Evolutionary conservation across 64 coral and sea anemone species (phyloP), one percentile per base, ranked within the genome.

Genomic region (Acropora tenuis): DNA sequence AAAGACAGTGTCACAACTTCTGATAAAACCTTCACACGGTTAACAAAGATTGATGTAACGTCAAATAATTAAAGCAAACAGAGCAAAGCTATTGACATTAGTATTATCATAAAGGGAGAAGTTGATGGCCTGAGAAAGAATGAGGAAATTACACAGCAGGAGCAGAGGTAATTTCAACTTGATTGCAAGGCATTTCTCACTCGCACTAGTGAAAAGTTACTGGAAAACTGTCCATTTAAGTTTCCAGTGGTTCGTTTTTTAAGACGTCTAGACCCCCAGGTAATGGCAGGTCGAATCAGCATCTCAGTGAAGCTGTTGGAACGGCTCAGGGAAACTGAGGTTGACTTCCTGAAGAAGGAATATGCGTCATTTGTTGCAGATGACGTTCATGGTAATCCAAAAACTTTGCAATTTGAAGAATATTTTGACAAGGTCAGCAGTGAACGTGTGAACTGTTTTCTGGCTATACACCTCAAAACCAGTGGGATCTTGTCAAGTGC

Each of bases 1-100:
- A 89, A 89, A 76, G 43, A 78, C 8, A 10, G 77, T 89, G 48
- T 63, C 49, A 63, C 60, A 63, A 63, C 60, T 63, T 63, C 60
- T 63, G 60, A 9, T 63, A 63, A 63, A 63, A 30, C 60, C 60
- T 63, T 63, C 9, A 63, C 60, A 79, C 77, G 79, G 59, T 50
- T 89, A 20, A 49, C 73, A 76, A 69, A 89, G 72, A 63, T 89
- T 57, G 20, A 89, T 79, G 88, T 89, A 53, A 78, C 75, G 40
- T 89, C 88, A 78, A 20, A 45, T 65, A 74, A 89, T 73, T 16
- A 89, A 19, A 69, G 41, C 6, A 76, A 77, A 63, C 60, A 13
- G 60, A 63, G 60, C 60, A 63, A 63, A 63, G 60, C 60, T 63
- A 13, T 63, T 63, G 60, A 63, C 13, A 15, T 63, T 63, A 8